Conservation (phyloP, 2,888 invertebrate species). For the Calameuta pallipes region DNA sequence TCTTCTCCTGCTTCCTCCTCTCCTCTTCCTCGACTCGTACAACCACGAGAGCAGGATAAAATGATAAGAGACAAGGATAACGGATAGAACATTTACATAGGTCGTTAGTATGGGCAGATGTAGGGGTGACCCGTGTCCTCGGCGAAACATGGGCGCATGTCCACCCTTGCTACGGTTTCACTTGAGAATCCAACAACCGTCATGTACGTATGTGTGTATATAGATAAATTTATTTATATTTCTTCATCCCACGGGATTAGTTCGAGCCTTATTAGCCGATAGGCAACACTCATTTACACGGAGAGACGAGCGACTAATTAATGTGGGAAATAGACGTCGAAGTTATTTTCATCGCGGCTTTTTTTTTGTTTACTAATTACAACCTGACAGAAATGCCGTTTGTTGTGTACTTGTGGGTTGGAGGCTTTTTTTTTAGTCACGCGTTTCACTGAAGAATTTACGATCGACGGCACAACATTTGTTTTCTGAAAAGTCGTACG, state of each 20-base stretch:
- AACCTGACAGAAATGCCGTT: too few species aligned
- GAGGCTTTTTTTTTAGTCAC: background rate
- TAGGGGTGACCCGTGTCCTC: conserved; percentile 17
- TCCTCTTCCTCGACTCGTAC: conserved; percentile 11
- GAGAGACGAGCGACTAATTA: background rate
- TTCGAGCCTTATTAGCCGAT: background rate
- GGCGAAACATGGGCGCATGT: background rate
- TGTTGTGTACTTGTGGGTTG: too few species aligned
- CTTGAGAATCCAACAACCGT: background rate
- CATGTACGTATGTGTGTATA: background rate
- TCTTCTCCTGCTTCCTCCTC: conserved; percentile 28
- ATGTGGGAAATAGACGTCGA: background rate
- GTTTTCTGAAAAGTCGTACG: background rate
- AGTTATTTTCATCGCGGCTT: background rate
- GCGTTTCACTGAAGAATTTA: background rate
- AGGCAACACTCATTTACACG: background rate
- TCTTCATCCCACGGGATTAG: background rate
- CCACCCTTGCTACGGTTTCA: background rate
- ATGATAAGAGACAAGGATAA: conserved; percentile 64
- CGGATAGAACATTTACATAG: conserved; percentile 61
- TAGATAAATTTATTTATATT: background rate
- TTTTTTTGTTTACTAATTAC: too few species aligned
- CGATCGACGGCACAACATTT: background rate
- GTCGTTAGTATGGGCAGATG: conserved; percentile 57
- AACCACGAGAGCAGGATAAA: conserved; percentile 32